Conservation (phyloP, 2,797 vertebrate species). For the Acrocephalus scirpaceus region DNA sequence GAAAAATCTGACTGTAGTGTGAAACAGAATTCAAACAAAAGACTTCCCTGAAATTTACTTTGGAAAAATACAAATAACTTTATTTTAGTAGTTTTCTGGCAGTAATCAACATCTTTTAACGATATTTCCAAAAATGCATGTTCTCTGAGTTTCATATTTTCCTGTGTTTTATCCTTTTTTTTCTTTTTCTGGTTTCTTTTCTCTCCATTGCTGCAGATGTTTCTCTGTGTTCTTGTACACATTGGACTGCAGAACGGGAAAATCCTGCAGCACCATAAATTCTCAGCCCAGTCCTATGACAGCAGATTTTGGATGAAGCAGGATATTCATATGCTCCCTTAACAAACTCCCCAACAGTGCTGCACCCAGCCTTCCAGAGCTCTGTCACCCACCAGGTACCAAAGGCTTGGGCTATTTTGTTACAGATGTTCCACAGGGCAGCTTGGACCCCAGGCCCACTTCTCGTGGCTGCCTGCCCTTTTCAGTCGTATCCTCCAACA, state of each 20-base stretch:
- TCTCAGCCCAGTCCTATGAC: not conserved
- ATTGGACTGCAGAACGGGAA: not conserved
- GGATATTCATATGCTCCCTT: rapidly evolving
- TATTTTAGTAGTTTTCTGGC: not conserved
- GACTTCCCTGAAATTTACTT: not conserved
- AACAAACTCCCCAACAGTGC: not conserved
- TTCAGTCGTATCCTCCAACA: not conserved
- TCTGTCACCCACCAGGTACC: rapidly evolving
- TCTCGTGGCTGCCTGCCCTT: rapidly evolving
- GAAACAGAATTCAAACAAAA: not conserved
- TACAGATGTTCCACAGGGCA: not conserved
- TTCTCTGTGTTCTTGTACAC: not conserved
- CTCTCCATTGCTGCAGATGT: not conserved
- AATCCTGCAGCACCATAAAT: not conserved
- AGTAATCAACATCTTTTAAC: not conserved
- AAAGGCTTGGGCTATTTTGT: not conserved
- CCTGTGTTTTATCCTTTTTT: not conserved
- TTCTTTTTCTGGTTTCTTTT: not conserved
- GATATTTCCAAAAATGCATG: not conserved
- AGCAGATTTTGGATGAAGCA: not conserved
- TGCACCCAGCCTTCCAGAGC: not conserved
- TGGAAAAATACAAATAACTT: not conserved
- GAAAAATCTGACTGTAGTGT: not conserved
- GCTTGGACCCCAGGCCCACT: not conserved
- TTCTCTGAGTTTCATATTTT: not conserved